These are phyloP conservation scores for Ips nitidus DNA, from an alignment of 1,140 invertebrate genomes.

Conservation along the genomic window DNA sequence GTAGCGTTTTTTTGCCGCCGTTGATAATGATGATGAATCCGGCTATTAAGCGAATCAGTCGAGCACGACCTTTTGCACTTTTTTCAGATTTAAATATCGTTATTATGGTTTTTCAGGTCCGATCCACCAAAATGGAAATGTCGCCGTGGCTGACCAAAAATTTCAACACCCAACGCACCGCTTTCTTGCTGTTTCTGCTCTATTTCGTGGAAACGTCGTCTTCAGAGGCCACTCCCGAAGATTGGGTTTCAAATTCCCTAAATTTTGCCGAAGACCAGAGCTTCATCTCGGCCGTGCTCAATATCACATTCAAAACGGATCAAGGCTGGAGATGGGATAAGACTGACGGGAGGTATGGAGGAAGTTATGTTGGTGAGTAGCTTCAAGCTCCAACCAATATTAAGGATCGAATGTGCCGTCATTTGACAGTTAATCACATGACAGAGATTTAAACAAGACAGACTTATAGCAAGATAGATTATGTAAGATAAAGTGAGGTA, in stretches of 20 bases:
- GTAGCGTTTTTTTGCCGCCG: too few relatives aligned
- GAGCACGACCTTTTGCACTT: too few relatives aligned
- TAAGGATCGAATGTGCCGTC: too few relatives aligned
- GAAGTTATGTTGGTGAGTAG: conserved; percentile 58
- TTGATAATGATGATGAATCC: too few relatives aligned
- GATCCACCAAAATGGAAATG: too few relatives aligned
- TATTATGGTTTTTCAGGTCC: too few relatives aligned
- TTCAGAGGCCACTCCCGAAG: conserved; percentile 37
- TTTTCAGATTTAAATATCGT: too few relatives aligned
- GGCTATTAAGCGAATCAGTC: too few relatives aligned
- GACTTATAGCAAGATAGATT: too few relatives aligned
- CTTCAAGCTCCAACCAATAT: background rate
- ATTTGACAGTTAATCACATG: too few relatives aligned
- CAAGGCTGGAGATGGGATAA: conserved; percentile 48
- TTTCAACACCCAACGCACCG: background rate
- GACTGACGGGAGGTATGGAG: conserved; percentile 69
- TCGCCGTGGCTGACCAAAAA: background rate
- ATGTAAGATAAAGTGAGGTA: too few relatives aligned
- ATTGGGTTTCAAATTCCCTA: conserved; percentile 40
- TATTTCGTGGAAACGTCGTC: conserved; percentile 10
- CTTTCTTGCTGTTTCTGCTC: conserved; percentile 6
- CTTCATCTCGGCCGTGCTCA: conserved; percentile 51
- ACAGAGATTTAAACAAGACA: too few relatives aligned
- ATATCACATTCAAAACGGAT: conserved; percentile 52
- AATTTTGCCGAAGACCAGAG: conserved; percentile 42